A percentile compares a stretch with the other conserved stretches of the same genome.
Conservation (phyloP, 2,888 invertebrate genomes). For the Cephus runcator region DNA sequence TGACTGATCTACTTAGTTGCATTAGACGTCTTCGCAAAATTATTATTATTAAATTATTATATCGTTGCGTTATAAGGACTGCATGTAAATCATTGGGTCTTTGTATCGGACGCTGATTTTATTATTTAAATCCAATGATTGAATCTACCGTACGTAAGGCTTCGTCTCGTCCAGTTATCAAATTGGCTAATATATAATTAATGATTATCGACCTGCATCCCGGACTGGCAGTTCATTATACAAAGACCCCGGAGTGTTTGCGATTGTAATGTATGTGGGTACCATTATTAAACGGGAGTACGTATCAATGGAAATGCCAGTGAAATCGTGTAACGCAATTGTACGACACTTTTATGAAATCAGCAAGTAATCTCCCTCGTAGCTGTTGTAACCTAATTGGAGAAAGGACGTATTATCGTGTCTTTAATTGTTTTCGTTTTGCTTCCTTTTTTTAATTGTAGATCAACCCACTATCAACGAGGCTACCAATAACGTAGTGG, state of each 20-base stretch:
- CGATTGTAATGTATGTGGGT: constrained; percentile 39
- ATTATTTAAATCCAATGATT: not conserved
- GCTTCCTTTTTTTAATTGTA: constrained; percentile 65
- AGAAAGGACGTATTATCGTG: not conserved
- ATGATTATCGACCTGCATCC: not conserved
- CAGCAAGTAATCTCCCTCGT: not conserved
- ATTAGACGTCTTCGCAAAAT: not conserved
- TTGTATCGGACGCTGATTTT: not conserved
- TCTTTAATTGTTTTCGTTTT: not conserved
- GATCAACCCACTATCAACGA: constrained; percentile 95
- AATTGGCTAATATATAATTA: not conserved
- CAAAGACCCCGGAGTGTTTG: constrained; percentile 39
- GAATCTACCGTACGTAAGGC: not conserved
- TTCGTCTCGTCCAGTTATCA: not conserved
- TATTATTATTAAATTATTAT: not conserved
- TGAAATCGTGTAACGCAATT: constrained; percentile 31
- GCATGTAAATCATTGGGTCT: not conserved
- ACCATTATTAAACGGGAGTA: constrained; percentile 33
- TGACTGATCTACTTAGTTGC: not conserved
- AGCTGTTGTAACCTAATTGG: not conserved
- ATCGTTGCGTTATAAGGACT: not conserved
- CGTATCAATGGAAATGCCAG: constrained; percentile 50
- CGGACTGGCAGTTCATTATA: constrained; percentile 43
- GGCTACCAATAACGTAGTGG: constrained; percentile 92
- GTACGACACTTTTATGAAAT: not conserved